Conservation (phyloP, 2,797 vertebrate species). For the Parambassis ranga region DNA sequence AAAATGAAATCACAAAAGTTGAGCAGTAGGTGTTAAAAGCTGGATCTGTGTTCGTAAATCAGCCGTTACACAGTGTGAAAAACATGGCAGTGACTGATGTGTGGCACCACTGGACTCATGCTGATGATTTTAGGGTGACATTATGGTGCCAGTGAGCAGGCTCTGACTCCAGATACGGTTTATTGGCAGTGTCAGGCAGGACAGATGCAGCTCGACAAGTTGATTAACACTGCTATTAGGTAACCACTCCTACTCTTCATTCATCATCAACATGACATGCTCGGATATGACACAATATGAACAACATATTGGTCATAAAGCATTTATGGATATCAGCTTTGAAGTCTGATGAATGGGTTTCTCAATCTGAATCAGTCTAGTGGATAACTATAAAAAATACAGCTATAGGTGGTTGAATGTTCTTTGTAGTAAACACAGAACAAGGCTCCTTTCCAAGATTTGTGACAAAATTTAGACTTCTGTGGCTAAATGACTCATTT, state of each 20-base stretch:
- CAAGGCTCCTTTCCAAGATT: background rate
- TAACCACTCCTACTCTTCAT: background rate
- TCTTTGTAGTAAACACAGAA: background rate
- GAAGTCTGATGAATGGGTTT: background rate
- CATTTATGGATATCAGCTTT: conserved; percentile 1
- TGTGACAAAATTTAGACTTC: background rate
- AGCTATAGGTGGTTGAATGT: background rate
- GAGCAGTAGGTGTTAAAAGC: background rate
- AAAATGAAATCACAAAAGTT: background rate
- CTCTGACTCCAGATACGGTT: background rate
- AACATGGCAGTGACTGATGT: background rate
- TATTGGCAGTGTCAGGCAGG: conserved; percentile 6
- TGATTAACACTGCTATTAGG: conserved; percentile 29
- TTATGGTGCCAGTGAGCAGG: background rate
- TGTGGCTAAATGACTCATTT: background rate
- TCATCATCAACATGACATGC: background rate
- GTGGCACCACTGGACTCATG: background rate
- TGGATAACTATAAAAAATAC: background rate
- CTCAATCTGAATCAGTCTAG: background rate
- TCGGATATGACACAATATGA: background rate
- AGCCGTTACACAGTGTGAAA: conserved; percentile 8
- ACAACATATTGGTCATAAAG: conserved; percentile 1
- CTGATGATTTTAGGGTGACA: conserved; percentile 16
- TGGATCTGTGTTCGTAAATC: conserved; percentile 6
- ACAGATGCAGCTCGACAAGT: conserved; percentile 4